A percentile compares a stretch with the other conserved stretches of the same genome.
Conservation (phyloP, 2,888 invertebrate species). For the Dicyrtoma fusca region DNA sequence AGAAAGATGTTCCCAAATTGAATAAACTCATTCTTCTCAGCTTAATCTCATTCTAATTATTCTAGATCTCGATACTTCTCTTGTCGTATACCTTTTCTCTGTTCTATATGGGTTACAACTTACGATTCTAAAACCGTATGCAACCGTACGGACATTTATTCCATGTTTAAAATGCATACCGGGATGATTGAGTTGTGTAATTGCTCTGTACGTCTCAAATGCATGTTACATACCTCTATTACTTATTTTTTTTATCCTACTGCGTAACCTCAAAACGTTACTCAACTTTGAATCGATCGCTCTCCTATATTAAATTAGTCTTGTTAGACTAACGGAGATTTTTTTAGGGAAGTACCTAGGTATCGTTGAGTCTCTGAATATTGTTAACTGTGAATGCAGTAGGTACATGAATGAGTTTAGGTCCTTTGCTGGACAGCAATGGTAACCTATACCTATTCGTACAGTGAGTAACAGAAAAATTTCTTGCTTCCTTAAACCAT, state of each 20-base stretch:
- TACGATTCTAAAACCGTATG: too few species aligned
- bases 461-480: neutral
- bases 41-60: conserved; percentile 45
- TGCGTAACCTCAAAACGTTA: too few species aligned
- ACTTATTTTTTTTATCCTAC: too few species aligned
- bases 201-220: too few species aligned
- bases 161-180: too few species aligned
- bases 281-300: too few species aligned
- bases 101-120: neutral
- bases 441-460: too few species aligned
- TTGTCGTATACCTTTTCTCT: neutral
- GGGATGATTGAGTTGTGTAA: too few species aligned
- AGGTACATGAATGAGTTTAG: neutral
- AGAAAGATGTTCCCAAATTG: conserved; percentile 30
- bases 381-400: neutral
- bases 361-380: neutral
- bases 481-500: neutral
- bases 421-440: neutral
- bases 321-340: neutral
- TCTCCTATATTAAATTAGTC: neutral
- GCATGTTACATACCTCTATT: too few species aligned
- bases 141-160: neutral
- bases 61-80: conserved; percentile 13
- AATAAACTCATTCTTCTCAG: conserved; percentile 36
- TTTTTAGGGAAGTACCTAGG: neutral